Conservation (phyloP, 2,888 invertebrate species). For the Hedya salicella region DNA sequence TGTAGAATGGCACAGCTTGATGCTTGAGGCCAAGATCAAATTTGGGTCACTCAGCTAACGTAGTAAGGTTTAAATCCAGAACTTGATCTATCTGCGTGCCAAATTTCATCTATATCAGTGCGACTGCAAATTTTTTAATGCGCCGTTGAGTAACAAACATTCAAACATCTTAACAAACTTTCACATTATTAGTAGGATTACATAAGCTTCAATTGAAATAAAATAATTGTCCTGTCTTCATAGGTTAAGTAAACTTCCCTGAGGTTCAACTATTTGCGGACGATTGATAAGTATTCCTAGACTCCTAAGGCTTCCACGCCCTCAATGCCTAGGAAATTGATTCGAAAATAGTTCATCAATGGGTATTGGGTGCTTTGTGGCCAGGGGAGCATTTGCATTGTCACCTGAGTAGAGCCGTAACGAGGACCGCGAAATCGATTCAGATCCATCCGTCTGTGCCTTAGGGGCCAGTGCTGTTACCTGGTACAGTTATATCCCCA, state of each 20-base stretch:
- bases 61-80: no score
- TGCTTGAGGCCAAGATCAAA: no score
- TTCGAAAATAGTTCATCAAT: conserved; percentile 48
- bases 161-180: no score
- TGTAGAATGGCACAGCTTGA: no score
- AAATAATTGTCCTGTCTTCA: no score
- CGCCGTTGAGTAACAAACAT: no score
- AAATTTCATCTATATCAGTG: no score
- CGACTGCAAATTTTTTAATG: no score
- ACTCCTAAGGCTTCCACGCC: neutral
- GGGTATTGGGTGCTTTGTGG: conserved; percentile 40
- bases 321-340: conserved; percentile 33
- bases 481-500: neutral
- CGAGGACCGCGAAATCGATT: conserved; percentile 58
- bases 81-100: no score
- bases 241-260: neutral
- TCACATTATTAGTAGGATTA: no score
- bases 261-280: neutral
- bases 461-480: conserved; percentile 17
- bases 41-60: no score
- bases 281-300: neutral
- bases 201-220: no score
- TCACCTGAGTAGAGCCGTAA: conserved; percentile 54
- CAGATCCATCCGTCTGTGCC: conserved; percentile 53
- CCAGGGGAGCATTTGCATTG: conserved; percentile 67